Evolutionary conservation across 2,888 invertebrate species (phyloP).

Genomic region (Eupsilia transversa): DNA sequence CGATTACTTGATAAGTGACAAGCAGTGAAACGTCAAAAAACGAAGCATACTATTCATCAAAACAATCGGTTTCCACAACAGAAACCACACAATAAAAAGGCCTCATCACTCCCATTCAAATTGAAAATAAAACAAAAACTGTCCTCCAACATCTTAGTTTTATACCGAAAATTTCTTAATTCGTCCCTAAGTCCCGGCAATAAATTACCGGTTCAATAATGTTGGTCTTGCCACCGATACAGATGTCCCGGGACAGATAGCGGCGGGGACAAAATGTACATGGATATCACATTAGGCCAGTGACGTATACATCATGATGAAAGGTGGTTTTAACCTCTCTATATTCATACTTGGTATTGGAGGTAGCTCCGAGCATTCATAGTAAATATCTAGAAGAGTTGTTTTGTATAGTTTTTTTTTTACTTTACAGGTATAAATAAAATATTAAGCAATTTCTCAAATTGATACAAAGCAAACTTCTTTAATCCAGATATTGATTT

Average conservation of each 20-base stretch:
- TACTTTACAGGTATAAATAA: background rate
- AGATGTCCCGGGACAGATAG: constrained; percentile 87
- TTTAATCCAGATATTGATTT: background rate
- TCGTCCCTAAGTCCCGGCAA: constrained; percentile 80
- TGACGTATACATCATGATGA: constrained; percentile 74
- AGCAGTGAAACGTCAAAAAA: background rate
- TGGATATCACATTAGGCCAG: constrained; percentile 88
- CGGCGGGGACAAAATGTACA: constrained; percentile 87
- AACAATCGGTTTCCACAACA: constrained; percentile 10
- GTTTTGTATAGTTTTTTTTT: background rate
- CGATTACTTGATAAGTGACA: background rate
- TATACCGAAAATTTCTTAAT: constrained; percentile 79
- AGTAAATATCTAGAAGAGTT: background rate
- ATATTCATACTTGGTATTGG: constrained; percentile 65
- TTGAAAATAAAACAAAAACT: constrained; percentile 34
- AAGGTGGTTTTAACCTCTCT: constrained; percentile 63
- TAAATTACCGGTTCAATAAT: constrained; percentile 88
- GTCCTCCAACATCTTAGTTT: constrained; percentile 64
- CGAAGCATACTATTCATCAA: background rate
- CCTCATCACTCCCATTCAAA: constrained; percentile 43
- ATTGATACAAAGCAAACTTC: background rate
- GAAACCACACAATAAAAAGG: constrained; percentile 21
- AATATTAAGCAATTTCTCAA: background rate
- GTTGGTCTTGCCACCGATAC: constrained; percentile 88
- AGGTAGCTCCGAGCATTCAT: constrained; percentile 47